These are phyloP conservation scores for Amphipoea oculea DNA, from an alignment of 2,888 invertebrate genomes.

Conservation along the genomic window DNA sequence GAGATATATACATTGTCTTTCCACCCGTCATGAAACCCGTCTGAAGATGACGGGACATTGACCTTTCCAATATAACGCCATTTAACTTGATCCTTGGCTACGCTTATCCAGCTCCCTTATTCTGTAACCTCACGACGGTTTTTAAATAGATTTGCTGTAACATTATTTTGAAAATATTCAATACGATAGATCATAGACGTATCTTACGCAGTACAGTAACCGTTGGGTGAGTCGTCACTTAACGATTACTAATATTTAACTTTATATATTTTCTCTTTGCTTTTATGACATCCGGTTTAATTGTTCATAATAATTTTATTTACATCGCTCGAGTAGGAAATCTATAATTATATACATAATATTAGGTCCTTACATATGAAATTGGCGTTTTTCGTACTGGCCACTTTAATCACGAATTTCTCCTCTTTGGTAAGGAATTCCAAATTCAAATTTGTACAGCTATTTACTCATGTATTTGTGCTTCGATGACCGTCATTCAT, in stretches of 20 bases:
- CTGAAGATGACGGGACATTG: too few species aligned
- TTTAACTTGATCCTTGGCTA: not conserved
- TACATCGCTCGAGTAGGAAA: not conserved
- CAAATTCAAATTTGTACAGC: too few species aligned
- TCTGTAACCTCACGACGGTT: not conserved
- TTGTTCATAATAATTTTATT: not conserved
- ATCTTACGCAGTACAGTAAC: not conserved
- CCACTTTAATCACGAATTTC: too few species aligned
- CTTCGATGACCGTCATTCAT: too few species aligned
- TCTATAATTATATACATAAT: not conserved
- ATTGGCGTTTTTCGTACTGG: too few species aligned
- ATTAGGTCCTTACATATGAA: too few species aligned
- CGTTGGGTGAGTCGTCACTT: not conserved
- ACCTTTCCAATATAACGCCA: too few species aligned
- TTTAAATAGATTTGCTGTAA: not conserved
- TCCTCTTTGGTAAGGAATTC: too few species aligned
- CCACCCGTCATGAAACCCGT: too few species aligned
- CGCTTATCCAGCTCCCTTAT: not conserved
- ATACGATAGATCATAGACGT: too few species aligned
- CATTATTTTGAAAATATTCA: not conserved
- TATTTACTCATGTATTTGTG: too few species aligned
- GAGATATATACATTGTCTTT: not conserved
- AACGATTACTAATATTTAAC: not conserved
- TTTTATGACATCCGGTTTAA: not conserved
- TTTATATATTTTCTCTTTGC: not conserved